A percentile compares a stretch with the other conserved stretches of the same genome.
Conservation (phyloP, 2,113 vertebrate genomes). For the Cyprinodon tularosa region DNA sequence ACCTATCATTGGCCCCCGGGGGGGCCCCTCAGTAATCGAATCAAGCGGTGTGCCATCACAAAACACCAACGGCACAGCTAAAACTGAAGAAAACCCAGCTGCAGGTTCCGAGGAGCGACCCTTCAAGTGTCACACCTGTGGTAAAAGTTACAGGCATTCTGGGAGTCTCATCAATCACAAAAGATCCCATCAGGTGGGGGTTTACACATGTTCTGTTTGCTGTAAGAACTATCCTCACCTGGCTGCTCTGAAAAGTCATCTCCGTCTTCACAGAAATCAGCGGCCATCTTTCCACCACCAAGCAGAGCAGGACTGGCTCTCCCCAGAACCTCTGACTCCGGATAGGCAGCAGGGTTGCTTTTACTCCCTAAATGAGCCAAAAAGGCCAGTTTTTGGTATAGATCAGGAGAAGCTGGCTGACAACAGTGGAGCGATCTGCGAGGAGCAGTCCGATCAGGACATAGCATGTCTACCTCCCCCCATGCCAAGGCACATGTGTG, state of each 20-base stretch:
- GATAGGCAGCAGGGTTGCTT: conserved; percentile 69
- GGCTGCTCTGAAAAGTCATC: conserved; percentile 87
- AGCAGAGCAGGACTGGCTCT: conserved; percentile 79
- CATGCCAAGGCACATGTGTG: conserved; percentile 83
- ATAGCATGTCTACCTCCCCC: conserved; percentile 69
- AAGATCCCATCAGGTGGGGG: conserved; percentile 87
- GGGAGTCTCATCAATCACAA: conserved; percentile 92
- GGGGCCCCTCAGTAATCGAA: conserved; percentile 52
- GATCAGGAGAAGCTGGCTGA: conserved; percentile 58
- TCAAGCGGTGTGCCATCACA: conserved; percentile 31
- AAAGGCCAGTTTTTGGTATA: conserved; percentile 27
- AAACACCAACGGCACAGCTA: conserved; percentile 41
- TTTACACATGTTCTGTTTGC: conserved; percentile 86
- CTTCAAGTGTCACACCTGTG: conserved; percentile 84
- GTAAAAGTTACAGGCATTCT: conserved; percentile 91
- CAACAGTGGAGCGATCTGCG: conserved; percentile 45
- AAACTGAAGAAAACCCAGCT: conserved; percentile 51
- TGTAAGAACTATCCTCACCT: conserved; percentile 87
- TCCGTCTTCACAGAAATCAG: conserved; percentile 85
- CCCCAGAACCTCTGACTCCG: conserved; percentile 74
- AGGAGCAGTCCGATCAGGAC: conserved; percentile 64
- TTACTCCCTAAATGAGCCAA: conserved; percentile 51
- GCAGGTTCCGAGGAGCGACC: conserved; percentile 69
- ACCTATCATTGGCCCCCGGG: conserved; percentile 66
- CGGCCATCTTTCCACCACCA: conserved; percentile 56